Evolutionary conservation across 2,113 vertebrate genomes (phyloP), one percentile per base, ranked within the genome.

Genomic region (Plecotus auritus): DNA sequence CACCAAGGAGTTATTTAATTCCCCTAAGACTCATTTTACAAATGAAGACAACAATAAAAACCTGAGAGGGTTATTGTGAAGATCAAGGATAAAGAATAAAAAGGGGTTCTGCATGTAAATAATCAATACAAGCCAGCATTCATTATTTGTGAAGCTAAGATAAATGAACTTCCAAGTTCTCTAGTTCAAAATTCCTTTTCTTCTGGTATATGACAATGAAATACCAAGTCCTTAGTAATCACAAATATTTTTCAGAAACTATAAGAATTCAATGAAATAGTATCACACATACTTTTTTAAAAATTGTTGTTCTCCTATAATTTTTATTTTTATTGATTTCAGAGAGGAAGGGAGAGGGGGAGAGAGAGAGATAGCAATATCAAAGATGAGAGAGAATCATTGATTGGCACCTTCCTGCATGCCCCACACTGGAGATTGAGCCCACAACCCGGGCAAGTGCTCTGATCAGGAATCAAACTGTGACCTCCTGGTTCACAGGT

Each of bases 1-100:
- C 5, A 73, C 8, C 47, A 80, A 88, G 54, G 30, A 87, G 16
- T 67, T 64, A 89, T 66, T 89, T 86, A 96, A 74, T 85, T 76
- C 92, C 22, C 13, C 64, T 81, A 93, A 73, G 26, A 37, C 14
- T 87, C n/a, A 59, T 12, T 88, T 93, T 90, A 22, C 70, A 97
- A 90, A 80, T 85, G 40, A 77, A 23, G 13, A 18, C 20, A 93
- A 92, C 61, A 90, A 92, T 67, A 88, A 88, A 32, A 82, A 89
- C 22, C 22, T 61, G n/a, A 73, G 49, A 91, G 26, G 4, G 32
- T n/a, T 85, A 40, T 17, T 87, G 42, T 89, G 76, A 84, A 72
- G 28, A 90, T 76, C 22, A 93, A 30, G 45, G 66, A 78, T 70
- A 91, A 85, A 70, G 61, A 78, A 56, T 49, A 87, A 83, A 70